phyloP scores from a whole-genome alignment of 2,113 vertebrate species.

The Anolis sagrei region DNA sequence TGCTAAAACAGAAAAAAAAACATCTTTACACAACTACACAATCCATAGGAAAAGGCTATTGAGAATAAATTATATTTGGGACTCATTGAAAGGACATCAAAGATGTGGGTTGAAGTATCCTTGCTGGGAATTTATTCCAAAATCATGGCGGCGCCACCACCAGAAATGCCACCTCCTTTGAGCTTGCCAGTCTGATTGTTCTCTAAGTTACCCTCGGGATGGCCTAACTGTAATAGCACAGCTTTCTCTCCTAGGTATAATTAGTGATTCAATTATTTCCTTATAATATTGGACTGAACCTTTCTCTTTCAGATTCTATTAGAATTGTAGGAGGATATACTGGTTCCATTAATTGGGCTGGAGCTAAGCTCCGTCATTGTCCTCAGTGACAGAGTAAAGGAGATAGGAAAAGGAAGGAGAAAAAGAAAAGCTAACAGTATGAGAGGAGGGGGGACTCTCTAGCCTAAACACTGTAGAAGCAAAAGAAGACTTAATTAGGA shows the following conservation, averaged over 20 bases:
- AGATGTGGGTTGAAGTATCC: too few species aligned
- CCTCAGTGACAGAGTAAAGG: conserved; percentile 60
- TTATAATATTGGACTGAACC: conserved; percentile 53
- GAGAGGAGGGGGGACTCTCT: conserved; percentile 58
- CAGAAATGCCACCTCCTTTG: too few species aligned
- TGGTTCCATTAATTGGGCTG: conserved; percentile 71
- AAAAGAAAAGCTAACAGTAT: conserved; percentile 69
- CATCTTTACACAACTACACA: too few species aligned
- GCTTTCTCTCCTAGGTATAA: conserved; percentile 48
- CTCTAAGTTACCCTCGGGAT: too few species aligned
- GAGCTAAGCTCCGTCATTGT: conserved; percentile 68
- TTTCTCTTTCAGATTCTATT: conserved; percentile 54
- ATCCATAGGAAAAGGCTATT: neutral
- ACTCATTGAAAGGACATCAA: too few species aligned
- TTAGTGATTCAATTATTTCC: conserved; percentile 52
- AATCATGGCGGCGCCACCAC: too few species aligned
- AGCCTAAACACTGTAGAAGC: conserved; percentile 73
- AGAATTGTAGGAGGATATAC: conserved; percentile 60
- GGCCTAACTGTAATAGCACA: neutral
- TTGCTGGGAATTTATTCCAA: too few species aligned
- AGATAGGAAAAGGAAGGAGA: conserved; percentile 54
- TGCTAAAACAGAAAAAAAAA: too few species aligned
- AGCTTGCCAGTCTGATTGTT: too few species aligned
- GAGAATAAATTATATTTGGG: neutral
- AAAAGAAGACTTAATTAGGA: conserved; percentile 75